Percentiles rank a stretch among this genome's conserved stretches.
phyloP scores from a whole-genome alignment of 1,140 invertebrate genomes.

The Andricus grossulariae region DNA sequence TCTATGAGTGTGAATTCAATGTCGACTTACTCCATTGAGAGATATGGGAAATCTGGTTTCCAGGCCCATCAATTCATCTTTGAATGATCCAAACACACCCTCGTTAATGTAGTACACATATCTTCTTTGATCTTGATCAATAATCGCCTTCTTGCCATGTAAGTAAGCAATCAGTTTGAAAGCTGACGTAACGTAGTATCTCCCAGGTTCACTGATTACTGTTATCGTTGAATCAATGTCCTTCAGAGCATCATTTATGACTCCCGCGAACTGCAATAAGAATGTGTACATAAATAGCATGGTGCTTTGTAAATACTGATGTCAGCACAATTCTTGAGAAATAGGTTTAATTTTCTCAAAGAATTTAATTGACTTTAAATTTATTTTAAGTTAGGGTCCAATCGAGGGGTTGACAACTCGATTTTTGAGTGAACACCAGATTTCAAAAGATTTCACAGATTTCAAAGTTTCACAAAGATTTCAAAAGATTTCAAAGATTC shows the following conservation, averaged over 20 bases:
- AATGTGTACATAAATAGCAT: constrained; percentile 61
- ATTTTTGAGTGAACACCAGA: too few relatives aligned
- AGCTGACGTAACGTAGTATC: constrained; percentile 82
- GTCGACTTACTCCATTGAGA: constrained; percentile 75
- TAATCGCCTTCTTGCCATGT: constrained; percentile 78
- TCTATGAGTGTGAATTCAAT: not conserved
- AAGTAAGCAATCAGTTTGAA: constrained; percentile 81
- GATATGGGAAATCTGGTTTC: constrained; percentile 52
- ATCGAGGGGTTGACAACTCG: too few relatives aligned
- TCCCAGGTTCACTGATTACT: constrained; percentile 85
- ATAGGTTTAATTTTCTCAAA: not conserved
- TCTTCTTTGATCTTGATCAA: constrained; percentile 58
- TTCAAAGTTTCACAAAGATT: too few relatives aligned
- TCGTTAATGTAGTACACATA: constrained; percentile 85
- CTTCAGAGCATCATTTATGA: constrained; percentile 78
- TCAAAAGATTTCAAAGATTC: too few relatives aligned
- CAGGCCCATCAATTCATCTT: constrained; percentile 65
- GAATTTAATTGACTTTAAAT: not conserved
- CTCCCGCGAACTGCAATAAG: constrained; percentile 68
- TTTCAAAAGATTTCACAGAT: too few relatives aligned
- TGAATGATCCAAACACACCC: constrained; percentile 84
- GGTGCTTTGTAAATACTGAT: not conserved
- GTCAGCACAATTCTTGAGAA: not conserved
- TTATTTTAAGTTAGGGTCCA: too few relatives aligned
- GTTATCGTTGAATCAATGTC: constrained; percentile 79